phyloP scores from a whole-genome alignment of 2,797 vertebrate species.

The Enteromius unitaeniatus region DNA sequence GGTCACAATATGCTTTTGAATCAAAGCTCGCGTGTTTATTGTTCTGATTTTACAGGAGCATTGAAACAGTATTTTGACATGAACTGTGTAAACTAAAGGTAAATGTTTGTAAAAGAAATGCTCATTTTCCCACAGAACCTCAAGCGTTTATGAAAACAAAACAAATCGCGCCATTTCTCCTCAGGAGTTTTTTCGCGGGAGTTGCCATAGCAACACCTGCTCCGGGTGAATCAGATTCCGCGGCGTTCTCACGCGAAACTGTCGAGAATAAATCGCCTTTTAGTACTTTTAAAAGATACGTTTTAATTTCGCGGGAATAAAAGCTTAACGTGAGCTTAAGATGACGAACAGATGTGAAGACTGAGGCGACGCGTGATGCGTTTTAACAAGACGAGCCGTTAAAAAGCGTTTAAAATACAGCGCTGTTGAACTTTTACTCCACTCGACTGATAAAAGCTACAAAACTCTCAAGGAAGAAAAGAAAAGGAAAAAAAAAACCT shows the following conservation, averaged over 20 bases:
- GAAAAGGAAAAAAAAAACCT: conserved; percentile 58
- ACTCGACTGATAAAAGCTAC: conserved; percentile 60
- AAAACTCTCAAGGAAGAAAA: conserved; percentile 53
- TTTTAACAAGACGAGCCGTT: conserved; percentile 68
- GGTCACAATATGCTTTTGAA: neutral
- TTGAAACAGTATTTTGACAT: neutral
- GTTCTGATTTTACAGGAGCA: neutral
- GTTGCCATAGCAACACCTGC: conserved; percentile 58
- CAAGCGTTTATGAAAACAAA: neutral
- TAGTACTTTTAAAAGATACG: conserved; percentile 76
- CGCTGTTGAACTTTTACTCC: conserved; percentile 53
- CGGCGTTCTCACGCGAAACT: conserved; percentile 69
- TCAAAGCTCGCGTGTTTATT: neutral
- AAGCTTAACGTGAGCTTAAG: conserved; percentile 74
- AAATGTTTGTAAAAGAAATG: neutral
- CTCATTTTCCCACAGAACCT: conserved; percentile 11
- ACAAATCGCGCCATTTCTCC: conserved; percentile 63
- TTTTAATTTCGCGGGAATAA: conserved; percentile 64
- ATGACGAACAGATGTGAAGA: conserved; percentile 73
- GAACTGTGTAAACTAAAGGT: neutral
- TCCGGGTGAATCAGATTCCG: conserved; percentile 65
- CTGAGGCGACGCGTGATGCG: conserved; percentile 56
- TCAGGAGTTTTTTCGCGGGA: conserved; percentile 57
- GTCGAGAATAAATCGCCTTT: conserved; percentile 72
- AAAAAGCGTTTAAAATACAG: conserved; percentile 51